Evolutionary conservation across 2,797 vertebrate species (phyloP).

Genomic region (Cuniculus paca): DNA sequence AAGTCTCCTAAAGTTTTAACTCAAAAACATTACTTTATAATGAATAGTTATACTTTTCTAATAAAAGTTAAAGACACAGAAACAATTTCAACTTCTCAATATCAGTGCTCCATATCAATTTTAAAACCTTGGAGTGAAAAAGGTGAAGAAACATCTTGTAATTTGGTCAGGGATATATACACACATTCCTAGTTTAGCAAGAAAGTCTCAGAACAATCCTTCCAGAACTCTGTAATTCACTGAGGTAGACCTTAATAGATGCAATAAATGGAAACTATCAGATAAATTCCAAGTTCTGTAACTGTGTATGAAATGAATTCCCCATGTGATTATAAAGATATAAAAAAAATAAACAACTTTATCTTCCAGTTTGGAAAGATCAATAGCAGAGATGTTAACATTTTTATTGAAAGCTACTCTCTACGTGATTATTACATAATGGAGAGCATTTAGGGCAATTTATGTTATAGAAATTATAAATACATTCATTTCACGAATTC

Average conservation of each 20-base stretch:
- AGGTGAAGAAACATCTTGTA: slow-evolving; percentile 42
- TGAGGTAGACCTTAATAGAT: slow-evolving; percentile 52
- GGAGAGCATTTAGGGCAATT: background rate
- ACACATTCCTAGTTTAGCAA: slow-evolving; percentile 34
- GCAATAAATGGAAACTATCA: slow-evolving; percentile 63
- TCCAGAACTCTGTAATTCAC: slow-evolving; percentile 56
- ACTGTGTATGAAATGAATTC: slow-evolving; percentile 67
- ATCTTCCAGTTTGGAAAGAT: slow-evolving; percentile 54
- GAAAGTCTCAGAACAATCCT: slow-evolving; percentile 58
- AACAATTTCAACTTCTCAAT: slow-evolving; percentile 45
- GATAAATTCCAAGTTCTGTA: slow-evolving; percentile 66
- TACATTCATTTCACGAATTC: slow-evolving; percentile 38
- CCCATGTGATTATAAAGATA: slow-evolving; percentile 16
- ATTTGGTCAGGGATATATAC: slow-evolving; percentile 49
- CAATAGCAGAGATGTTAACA: slow-evolving; percentile 31
- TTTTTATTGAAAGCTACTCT: slow-evolving; percentile 49
- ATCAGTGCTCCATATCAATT: slow-evolving; percentile 50
- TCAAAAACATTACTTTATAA: slow-evolving; percentile 13
- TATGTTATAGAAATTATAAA: slow-evolving; percentile 54
- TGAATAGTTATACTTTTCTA: slow-evolving; percentile 41
- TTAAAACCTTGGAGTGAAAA: slow-evolving; percentile 60
- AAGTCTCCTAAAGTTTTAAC: slow-evolving; percentile 43
- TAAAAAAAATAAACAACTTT: slow-evolving; percentile 53
- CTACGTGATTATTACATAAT: background rate
- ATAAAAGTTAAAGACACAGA: slow-evolving; percentile 63